phyloP scores from a whole-genome alignment of 2,113 vertebrate genomes.

The Tragelaphus imberbis region DNA sequence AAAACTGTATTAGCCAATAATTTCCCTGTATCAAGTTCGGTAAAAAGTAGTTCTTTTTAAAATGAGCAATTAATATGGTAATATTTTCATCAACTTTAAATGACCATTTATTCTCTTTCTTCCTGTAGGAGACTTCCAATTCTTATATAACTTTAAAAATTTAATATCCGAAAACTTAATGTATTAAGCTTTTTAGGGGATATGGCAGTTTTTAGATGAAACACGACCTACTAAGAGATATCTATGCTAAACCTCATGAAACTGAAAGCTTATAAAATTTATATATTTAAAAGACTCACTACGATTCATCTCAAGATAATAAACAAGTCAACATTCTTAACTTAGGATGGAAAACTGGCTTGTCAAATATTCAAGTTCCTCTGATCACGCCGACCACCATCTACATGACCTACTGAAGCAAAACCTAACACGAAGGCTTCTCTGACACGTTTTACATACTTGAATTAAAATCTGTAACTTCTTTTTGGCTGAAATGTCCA shows the following conservation, averaged over 20 bases:
- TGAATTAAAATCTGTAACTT: background rate
- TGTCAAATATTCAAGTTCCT: background rate
- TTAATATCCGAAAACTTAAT: background rate
- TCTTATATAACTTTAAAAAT: background rate
- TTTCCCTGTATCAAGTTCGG: background rate
- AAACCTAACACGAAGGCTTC: background rate
- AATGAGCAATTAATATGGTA: slow-evolving; percentile 4
- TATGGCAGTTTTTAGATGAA: background rate
- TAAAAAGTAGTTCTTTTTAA: background rate
- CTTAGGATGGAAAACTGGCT: background rate
- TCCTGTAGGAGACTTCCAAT: background rate
- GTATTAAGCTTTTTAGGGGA: background rate
- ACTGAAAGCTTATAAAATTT: background rate
- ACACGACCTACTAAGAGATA: slow-evolving; percentile 3
- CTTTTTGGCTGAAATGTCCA: background rate
- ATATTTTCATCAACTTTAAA: slow-evolving; percentile 12
- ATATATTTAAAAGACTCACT: background rate
- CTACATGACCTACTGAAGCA: background rate
- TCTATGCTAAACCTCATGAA: background rate
- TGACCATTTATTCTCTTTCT: background rate
- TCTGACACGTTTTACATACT: background rate
- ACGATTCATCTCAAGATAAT: background rate
- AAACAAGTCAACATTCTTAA: background rate
- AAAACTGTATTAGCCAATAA: slow-evolving; percentile 20
- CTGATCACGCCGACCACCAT: background rate